Base-by-base conservation (phyloP, 2,113 vertebrate genomes). In the Poeciliopsis prolifica region DNA sequence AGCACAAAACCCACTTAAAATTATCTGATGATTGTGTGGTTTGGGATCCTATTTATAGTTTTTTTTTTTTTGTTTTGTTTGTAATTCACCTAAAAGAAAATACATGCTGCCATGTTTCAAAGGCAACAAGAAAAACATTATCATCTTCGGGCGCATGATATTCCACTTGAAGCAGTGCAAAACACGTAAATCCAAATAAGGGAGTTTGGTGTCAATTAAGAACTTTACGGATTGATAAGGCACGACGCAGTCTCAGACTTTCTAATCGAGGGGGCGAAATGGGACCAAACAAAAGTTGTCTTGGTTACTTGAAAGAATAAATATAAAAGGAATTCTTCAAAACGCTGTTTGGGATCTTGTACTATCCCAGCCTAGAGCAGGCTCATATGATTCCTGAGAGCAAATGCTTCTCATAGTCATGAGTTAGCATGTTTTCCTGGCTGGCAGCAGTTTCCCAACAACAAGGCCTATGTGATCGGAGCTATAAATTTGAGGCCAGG, bases 331-430 rank as follows among this genome's bases (percentile, higher is more conserved):
- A 61, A 67, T 74, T 65, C 37, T 77, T 35, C 68, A 77, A 75
- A 78, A 22, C 77, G 74, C 51, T 84, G 62, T 79, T 72, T 83
- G 72, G 78, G 63, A 14, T 61, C 28, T 61, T 29, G 84, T 86
- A 62, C 80, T 85, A 75, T 30, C 69, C 15, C 65, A 78, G 85
- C 91, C 89, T 70, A 24, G 35, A 92, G 93, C 84, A 4, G n/a
- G 80, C 88, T 93, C 91, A 92, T 90, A 93, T 94, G 93, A 94
- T 87, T 87, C 76, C 77, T 74, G 72, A 75, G 58, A 91, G 76
- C 71, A 76, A 82, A 86, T 70, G 68, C 66, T 87, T 69, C 84
- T 78, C 84, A 74, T 66, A 78, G 90, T 94, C 93, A 93, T 94
- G 92, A 91, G 93, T 90, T 90, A 81, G 80, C 74, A 88, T 85